Base-by-base conservation (phyloP, 2,797 vertebrate genomes). In the Aplochiton taeniatus region DNA sequence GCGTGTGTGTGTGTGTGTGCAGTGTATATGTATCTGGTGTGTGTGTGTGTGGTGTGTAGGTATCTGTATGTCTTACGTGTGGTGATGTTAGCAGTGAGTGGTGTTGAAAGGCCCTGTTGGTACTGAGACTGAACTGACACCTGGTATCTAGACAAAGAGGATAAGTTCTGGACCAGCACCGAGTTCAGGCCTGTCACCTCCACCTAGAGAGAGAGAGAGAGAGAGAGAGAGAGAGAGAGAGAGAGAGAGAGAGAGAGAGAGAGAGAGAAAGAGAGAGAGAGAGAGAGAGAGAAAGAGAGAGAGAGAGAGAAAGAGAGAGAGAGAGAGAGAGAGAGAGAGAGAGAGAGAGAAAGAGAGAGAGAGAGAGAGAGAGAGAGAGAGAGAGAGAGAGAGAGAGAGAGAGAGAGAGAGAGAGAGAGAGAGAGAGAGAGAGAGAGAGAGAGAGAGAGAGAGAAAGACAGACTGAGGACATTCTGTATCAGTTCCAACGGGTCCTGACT, bases 71-170 rank as follows among this genome's bases (percentile, higher is more conserved):
- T 87, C 95, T 94, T 92, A 98, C 95, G 57, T 43, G 96, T 98
- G 63, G 95, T 97, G 74, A 96, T 63, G 1, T 93, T 95, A 58
- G 91, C 91, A 0, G 91, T 95, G 48, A 94, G 70, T 0, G 91
- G 86, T 57, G 82, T 64, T 51, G 95, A 94, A 11, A 94, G 89
- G 16, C 94, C 94, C 79, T 93, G 92, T 0, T 91, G 82, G 11
- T 94, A 93, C 0, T 81, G 67, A 7, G 93, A 93, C 74, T 91
- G 90, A 67, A 98, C 89, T 0, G 91, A 93, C 53, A 98, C 87
- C 11, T 91, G 89, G 61, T 98, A 98, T 17, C 89, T 91, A 1
- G 96, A 97, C 58, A 96, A 87, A 45, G 97, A 97, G 0, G 93
- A 94, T 57, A 98, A 87, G 47, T 93, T 93, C 70, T 91, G 91